phyloP scores from a whole-genome alignment of 2,888 invertebrate genomes.

The Odontothrips loti region DNA sequence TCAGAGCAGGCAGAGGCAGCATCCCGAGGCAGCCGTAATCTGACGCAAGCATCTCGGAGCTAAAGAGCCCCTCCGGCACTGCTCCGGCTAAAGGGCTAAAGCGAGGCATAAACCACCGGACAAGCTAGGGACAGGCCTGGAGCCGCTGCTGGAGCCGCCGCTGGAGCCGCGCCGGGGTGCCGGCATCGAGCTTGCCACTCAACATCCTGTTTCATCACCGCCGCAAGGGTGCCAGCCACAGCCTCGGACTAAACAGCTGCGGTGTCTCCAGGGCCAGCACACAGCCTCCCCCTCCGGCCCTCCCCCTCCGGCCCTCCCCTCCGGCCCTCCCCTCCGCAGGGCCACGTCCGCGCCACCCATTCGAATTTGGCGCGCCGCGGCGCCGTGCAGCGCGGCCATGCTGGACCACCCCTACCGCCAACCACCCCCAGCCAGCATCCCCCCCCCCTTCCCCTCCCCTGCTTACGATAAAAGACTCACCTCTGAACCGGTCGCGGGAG shows the following conservation, averaged over 20 bases:
- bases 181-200: too few relatives aligned
- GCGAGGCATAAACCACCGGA: too few relatives aligned
- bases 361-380: neutral
- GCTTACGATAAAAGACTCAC: neutral
- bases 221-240: neutral
- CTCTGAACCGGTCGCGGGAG: neutral
- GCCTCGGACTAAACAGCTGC: neutral
- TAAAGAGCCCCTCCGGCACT: neutral
- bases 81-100: neutral
- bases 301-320: neutral
- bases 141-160: too few relatives aligned
- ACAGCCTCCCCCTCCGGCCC: neutral
- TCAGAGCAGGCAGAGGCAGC: neutral
- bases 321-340: neutral
- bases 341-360: neutral
- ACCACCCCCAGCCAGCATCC: neutral
- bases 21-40: neutral
- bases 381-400: neutral
- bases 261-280: neutral
- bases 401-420: neutral
- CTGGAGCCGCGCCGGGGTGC: too few relatives aligned
- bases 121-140: neutral
- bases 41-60: conserved; percentile 7
- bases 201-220: conserved; percentile 1
- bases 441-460: neutral